Percentiles rank a stretch among this genome's conserved stretches.
Conservation (phyloP, 2,113 vertebrate species). For the Pycnonotus jocosus region DNA sequence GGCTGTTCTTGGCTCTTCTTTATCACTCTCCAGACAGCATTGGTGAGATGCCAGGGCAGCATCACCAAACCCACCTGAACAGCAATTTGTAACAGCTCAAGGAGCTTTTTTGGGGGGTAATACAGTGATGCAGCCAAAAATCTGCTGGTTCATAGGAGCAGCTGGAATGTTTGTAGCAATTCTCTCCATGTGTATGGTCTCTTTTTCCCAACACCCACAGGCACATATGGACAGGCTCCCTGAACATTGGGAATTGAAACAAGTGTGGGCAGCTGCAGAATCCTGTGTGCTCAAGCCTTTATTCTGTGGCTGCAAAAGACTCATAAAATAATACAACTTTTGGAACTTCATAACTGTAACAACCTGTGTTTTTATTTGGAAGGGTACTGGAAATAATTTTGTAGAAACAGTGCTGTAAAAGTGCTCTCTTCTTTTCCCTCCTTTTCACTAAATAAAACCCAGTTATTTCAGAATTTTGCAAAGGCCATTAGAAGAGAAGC, state of each 20-base stretch:
- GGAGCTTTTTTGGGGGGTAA: background rate
- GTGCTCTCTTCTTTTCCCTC: background rate
- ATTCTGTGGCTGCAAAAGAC: background rate
- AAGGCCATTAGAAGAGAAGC: background rate
- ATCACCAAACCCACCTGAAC: background rate
- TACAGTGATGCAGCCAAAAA: background rate
- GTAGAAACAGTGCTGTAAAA: background rate
- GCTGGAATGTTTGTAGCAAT: background rate
- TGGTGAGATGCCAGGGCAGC: background rate
- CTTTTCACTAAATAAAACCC: background rate
- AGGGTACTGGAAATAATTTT: background rate
- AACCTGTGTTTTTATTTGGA: background rate
- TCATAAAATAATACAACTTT: background rate
- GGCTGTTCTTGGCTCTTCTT: background rate
- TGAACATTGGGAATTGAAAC: background rate
- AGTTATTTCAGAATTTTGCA: background rate
- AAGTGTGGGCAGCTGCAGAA: background rate
- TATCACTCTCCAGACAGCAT: background rate
- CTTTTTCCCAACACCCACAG: background rate
- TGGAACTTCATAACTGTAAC: background rate
- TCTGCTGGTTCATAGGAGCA: background rate
- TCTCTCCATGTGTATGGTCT: accelerated
- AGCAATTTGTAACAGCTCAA: background rate
- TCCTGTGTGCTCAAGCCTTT: background rate
- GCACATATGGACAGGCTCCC: background rate